These are phyloP conservation scores for Cheilosia grossa DNA, from an alignment of 2,888 invertebrate species.

Conservation along the genomic window DNA sequence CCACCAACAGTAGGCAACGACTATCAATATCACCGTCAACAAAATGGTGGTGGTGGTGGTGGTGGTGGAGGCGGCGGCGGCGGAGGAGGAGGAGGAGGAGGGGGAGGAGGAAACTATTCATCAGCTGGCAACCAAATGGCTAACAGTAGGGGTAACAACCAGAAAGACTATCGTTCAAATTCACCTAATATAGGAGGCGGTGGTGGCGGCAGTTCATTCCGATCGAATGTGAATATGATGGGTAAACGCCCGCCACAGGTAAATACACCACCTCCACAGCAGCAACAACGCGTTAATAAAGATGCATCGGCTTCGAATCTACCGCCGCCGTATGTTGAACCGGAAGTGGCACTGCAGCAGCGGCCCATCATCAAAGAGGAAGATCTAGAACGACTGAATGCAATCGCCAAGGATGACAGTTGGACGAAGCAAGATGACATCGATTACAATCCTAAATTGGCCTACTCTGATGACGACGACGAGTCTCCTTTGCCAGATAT, in stretches of 20 bases:
- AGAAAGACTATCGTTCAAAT: slow-evolving; percentile 78
- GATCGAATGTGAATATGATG: slow-evolving; percentile 78
- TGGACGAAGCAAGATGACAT: slow-evolving; percentile 97
- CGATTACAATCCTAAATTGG: slow-evolving; percentile 96
- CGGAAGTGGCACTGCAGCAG: slow-evolving; percentile 87
- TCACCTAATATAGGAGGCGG: slow-evolving; percentile 75
- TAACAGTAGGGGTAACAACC: slow-evolving; percentile 60
- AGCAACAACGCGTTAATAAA: slow-evolving; percentile 78
- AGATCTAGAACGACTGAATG: slow-evolving; percentile 95
- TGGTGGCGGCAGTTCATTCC: slow-evolving; percentile 77
- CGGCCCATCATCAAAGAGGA: slow-evolving; percentile 96
- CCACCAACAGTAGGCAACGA: slow-evolving; percentile 60
- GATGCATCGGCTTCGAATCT: slow-evolving; percentile 75
- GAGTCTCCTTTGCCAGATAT: slow-evolving; percentile 84
- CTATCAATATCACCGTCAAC: slow-evolving; percentile 73
- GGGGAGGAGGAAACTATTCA: slow-evolving; percentile 69
- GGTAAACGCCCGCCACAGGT: slow-evolving; percentile 80
- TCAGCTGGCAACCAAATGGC: slow-evolving; percentile 51
- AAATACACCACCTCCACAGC: slow-evolving; percentile 77
- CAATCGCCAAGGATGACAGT: slow-evolving; percentile 93
- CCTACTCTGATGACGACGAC: slow-evolving; percentile 98
- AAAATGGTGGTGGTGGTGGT: slow-evolving; percentile 70
- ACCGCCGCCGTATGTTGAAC: slow-evolving; percentile 80
- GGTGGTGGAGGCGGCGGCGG: slow-evolving; percentile 70
- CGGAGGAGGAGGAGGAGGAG: slow-evolving; percentile 71